Base-by-base conservation (phyloP, 2,113 vertebrate genomes). In the Cyphomyrus plagiostoma region DNA sequence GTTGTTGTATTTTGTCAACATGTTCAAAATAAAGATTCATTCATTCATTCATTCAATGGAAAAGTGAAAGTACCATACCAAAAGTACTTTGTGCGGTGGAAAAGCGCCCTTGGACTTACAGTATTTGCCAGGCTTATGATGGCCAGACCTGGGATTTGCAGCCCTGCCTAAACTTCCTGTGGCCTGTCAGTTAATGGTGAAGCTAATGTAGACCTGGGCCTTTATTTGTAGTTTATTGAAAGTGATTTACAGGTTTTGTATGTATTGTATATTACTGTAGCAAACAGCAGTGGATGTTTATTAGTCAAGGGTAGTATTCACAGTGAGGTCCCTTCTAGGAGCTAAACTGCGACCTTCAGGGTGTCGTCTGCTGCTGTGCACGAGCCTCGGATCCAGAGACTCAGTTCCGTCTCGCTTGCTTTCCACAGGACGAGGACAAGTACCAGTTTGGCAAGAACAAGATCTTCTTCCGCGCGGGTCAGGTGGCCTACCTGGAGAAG, bases 401-500 rank as follows among this genome's bases (percentile, higher is more conserved):
- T 19, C 13, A 1, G 6, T 39, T 30, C 15, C 10, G 4, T 52
- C 49, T 58, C 35, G 0, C n/a, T 48, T 9, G 39, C 35, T 66
- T 42, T 26, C 74, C 9, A 19, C 90, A 99, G 98, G 98, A 99
- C 93, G 96, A 97, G 93, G 98, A 99, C 95, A 99, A 99, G 94
- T 99, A 99, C 94, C 98, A 99, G 94, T 99, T 99, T 95, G 98
- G 98, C 88, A 99, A 99, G 92, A 99, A 97, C 90, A 99, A 99
- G 96, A 99, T 99, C 93, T 99, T 99, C 96, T 99, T 99, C 96
- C 96, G 98, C 82, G 98, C 98, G 0, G 98, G 98, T 74, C 98
- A 99, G 95, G 98, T 99, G 52, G 98, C 98, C 42, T 99, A 99
- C 91, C 94, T 99, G 92, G 98, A 99, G 94, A 99, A 99, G 94